Conservation (phyloP, 2,797 vertebrate genomes). For the Liasis olivaceus region DNA sequence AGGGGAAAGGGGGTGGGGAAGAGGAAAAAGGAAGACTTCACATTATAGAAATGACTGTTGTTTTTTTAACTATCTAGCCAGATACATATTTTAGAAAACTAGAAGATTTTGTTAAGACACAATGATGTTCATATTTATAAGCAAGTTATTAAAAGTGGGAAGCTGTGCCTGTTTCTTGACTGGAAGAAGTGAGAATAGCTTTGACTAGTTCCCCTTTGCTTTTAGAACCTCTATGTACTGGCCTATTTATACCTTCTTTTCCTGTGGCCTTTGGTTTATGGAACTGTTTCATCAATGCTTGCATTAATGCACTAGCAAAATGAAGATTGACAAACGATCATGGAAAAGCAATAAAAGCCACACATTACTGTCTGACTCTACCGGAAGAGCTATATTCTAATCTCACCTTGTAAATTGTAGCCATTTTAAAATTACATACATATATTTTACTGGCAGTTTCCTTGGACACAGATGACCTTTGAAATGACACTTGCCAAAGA, state of each 20-base stretch:
- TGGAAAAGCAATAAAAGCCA: slow-evolving; percentile 27
- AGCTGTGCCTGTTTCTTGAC: background rate
- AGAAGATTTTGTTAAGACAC: background rate
- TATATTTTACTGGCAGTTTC: slow-evolving; percentile 38
- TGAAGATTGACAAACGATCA: slow-evolving; percentile 26
- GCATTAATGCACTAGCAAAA: slow-evolving; percentile 32
- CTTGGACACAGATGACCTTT: slow-evolving; percentile 37
- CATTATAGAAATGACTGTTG: background rate
- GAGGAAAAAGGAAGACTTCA: background rate
- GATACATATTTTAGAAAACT: background rate
- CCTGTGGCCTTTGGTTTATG: slow-evolving; percentile 27
- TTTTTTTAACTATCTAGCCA: background rate
- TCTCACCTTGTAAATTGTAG: slow-evolving; percentile 29
- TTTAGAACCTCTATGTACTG: slow-evolving; percentile 23
- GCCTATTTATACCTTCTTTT: slow-evolving; percentile 3
- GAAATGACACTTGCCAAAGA: slow-evolving; percentile 37
- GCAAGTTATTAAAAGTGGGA: background rate
- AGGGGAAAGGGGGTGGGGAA: background rate
- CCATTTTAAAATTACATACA: slow-evolving; percentile 45
- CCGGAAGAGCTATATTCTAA: slow-evolving; percentile 38
- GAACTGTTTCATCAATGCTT: slow-evolving; percentile 39
- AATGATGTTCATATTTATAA: background rate
- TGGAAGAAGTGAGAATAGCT: slow-evolving; percentile 1
- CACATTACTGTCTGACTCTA: slow-evolving; percentile 30
- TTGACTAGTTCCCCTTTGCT: background rate